Percentiles rank a stretch among this genome's conserved stretches.
Conservation (phyloP, 2,888 invertebrate genomes). For the Acheta domesticus region DNA sequence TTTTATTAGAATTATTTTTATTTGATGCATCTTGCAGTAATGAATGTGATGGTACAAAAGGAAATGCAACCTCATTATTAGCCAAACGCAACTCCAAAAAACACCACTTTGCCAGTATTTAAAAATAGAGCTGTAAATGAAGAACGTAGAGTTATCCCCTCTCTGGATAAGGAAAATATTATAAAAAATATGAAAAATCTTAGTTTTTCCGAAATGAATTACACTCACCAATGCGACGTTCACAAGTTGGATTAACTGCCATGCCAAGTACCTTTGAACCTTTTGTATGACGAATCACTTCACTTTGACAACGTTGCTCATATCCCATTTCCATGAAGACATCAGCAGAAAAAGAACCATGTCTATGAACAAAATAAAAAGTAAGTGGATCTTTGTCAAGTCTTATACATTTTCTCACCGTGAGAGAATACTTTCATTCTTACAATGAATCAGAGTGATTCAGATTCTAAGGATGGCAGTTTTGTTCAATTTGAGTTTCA, state of each 20-base stretch:
- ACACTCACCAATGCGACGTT: conserved; percentile 48
- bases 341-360: conserved; percentile 36
- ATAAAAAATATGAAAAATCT: conserved; percentile 23
- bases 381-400: neutral
- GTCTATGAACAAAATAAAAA: conserved; percentile 24
- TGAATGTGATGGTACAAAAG: conserved; percentile 23
- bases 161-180: neutral
- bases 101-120: conserved; percentile 43
- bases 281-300: conserved; percentile 53
- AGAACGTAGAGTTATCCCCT: neutral
- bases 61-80: conserved; percentile 28
- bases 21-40: neutral
- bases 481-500: too few species aligned
- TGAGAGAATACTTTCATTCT: neutral
- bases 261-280: conserved; percentile 52
- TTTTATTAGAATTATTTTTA: conserved; percentile 18
- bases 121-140: conserved; percentile 41
- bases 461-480: too few species aligned
- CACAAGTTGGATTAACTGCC: conserved; percentile 52
- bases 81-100: conserved; percentile 42
- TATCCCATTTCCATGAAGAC: conserved; percentile 49
- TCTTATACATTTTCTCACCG: neutral
- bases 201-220: neutral
- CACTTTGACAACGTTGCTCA: conserved; percentile 54
- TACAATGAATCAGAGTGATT: neutral